Evolutionary conservation across 2,113 vertebrate species (phyloP).

Genomic region (Bujurquina vittata): DNA sequence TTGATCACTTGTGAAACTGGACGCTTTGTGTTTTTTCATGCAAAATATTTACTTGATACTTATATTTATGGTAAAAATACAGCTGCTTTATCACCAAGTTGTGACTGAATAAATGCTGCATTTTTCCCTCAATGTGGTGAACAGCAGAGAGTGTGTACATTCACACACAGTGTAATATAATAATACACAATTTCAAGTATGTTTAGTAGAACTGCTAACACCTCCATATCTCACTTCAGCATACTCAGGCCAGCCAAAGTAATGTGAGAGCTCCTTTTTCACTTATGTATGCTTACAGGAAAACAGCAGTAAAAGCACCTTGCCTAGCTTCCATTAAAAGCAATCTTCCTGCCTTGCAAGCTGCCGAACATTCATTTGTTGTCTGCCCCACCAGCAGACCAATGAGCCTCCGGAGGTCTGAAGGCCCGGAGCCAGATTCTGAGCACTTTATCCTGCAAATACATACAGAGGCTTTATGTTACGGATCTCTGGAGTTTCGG

Average conservation of each 20-base stretch:
- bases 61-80: neutral
- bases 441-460: slow-evolving; percentile 21
- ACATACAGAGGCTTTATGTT: slow-evolving; percentile 10
- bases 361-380: slow-evolving; percentile 47
- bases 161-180: slow-evolving; percentile 10
- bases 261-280: slow-evolving; percentile 54
- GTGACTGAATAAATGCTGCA: slow-evolving; percentile 70
- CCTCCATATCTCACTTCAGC: slow-evolving; percentile 36
- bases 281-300: slow-evolving; percentile 66
- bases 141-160: slow-evolving; percentile 1
- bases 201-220: slow-evolving; percentile 33
- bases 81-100: slow-evolving; percentile 61
- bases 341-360: slow-evolving; percentile 38
- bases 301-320: slow-evolving; percentile 64
- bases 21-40: no score
- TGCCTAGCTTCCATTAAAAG: slow-evolving; percentile 62
- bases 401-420: slow-evolving; percentile 49
- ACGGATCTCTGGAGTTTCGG: slow-evolving; percentile 12
- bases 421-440: slow-evolving; percentile 24
- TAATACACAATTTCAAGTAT: slow-evolving; percentile 11
- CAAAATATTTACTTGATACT: neutral
- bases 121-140: slow-evolving; percentile 35
- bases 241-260: slow-evolving; percentile 49
- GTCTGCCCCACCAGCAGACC: slow-evolving; percentile 34
- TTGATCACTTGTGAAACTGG: no score